A percentile compares a stretch with the other conserved stretches of the same genome.
These are phyloP conservation scores for Caracal caracal DNA, from an alignment of 2,113 vertebrate genomes.

Conservation along the genomic window DNA sequence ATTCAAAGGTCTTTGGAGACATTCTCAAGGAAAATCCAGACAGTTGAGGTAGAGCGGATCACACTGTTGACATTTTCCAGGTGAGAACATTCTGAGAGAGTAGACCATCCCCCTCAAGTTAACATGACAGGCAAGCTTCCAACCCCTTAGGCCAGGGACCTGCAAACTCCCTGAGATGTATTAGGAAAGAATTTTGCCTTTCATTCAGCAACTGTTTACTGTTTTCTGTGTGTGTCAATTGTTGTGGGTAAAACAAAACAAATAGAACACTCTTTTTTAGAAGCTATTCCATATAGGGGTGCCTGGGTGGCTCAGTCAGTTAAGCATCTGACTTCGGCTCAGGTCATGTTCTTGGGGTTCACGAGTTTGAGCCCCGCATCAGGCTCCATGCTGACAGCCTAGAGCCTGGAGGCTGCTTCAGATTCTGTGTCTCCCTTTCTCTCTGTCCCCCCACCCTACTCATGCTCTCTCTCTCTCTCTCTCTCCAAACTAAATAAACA, in stretches of 20 bases:
- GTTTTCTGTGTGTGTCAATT: slow-evolving; percentile 36
- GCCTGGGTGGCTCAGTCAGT: too few relatives aligned
- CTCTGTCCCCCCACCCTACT: too few relatives aligned
- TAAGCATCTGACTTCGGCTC: too few relatives aligned
- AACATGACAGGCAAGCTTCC: not conserved
- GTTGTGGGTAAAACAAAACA: not conserved
- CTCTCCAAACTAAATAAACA: too few relatives aligned
- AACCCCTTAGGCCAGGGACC: not conserved
- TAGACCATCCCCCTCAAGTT: not conserved
- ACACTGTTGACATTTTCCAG: slow-evolving; percentile 1
- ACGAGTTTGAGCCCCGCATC: too few relatives aligned
- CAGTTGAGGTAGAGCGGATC: not conserved
- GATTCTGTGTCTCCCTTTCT: too few relatives aligned
- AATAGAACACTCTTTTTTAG: slow-evolving; percentile 1
- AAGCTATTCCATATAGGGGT: not conserved
- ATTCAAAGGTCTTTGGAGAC: not conserved
- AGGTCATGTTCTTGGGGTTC: too few relatives aligned
- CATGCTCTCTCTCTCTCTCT: too few relatives aligned
- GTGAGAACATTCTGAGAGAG: not conserved
- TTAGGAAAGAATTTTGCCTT: slow-evolving; percentile 21
- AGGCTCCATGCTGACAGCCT: too few relatives aligned
- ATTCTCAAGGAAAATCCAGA: not conserved
- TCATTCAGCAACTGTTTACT: not conserved
- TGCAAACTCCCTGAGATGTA: not conserved
- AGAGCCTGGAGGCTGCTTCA: too few relatives aligned